phyloP scores from a whole-genome alignment of 2,888 invertebrate genomes.

The Coremacera marginata region DNA sequence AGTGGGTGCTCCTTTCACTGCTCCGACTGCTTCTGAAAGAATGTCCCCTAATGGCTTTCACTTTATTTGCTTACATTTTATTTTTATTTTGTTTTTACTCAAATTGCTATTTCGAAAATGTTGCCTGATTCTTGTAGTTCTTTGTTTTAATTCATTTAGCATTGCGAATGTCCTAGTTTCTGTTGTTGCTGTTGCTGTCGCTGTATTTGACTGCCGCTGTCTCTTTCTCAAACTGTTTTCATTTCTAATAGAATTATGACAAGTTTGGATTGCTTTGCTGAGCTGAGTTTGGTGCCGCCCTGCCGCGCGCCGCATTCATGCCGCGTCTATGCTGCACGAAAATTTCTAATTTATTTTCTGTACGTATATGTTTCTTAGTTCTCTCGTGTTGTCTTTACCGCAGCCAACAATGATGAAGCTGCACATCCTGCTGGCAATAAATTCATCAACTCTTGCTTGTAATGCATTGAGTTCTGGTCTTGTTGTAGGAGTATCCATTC shows the following conservation, averaged over 20 bases:
- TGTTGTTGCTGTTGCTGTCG: neutral
- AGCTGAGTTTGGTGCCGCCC: neutral
- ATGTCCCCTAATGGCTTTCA: neutral
- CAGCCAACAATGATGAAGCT: slow-evolving; percentile 25
- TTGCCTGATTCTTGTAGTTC: slow-evolving; percentile 9
- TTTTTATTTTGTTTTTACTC: neutral
- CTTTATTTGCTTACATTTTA: neutral
- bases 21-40: neutral
- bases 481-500: slow-evolving; percentile 7
- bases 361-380: slow-evolving; percentile 3
- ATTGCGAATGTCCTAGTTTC: slow-evolving; percentile 11
- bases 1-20: no score
- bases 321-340: neutral
- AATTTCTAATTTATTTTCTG: slow-evolving; percentile 26
- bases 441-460: slow-evolving; percentile 30
- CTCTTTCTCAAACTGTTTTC: slow-evolving; percentile 1
- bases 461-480: neutral
- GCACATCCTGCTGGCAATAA: slow-evolving; percentile 27
- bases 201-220: neutral
- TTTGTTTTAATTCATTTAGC: slow-evolving; percentile 16
- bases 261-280: slow-evolving; percentile 3
- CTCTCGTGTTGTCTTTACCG: neutral
- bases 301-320: neutral
- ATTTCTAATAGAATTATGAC: slow-evolving; percentile 32
- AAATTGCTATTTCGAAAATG: neutral